phyloP scores from a whole-genome alignment of 1,140 invertebrate genomes.

The Parapsyche elsis region DNA sequence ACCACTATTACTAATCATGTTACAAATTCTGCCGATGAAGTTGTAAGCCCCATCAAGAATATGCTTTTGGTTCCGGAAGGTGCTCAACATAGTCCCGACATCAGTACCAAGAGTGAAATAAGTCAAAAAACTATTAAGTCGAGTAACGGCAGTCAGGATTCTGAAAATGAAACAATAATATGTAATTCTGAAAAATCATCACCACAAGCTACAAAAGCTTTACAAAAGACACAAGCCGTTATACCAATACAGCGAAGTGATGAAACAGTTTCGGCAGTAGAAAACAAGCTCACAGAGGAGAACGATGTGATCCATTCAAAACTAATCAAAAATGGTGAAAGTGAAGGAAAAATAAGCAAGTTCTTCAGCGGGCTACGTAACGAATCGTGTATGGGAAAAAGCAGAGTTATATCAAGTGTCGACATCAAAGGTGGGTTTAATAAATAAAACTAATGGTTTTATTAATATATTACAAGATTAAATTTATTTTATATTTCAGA shows the following conservation, averaged over 20 bases:
- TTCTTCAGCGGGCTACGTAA: conserved; percentile 64
- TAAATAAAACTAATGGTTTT: neutral
- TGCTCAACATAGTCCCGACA: conserved; percentile 62
- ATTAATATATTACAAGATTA: too few species aligned
- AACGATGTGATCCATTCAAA: conserved; percentile 62
- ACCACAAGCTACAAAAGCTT: conserved; percentile 60
- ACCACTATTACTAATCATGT: conserved; percentile 52
- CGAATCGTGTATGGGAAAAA: conserved; percentile 65
- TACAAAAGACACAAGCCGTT: conserved; percentile 64
- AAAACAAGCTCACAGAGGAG: conserved; percentile 58
- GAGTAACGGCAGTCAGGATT: conserved; percentile 59
- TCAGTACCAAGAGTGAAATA: conserved; percentile 64
- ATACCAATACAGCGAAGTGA: conserved; percentile 65
- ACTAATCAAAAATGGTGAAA: conserved; percentile 36
- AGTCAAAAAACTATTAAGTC: conserved; percentile 60
- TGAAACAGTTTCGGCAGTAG: conserved; percentile 57
- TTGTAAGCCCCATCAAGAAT: conserved; percentile 61
- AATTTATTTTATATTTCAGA: conserved; percentile 41
- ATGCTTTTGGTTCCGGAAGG: conserved; percentile 62
- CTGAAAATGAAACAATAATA: conserved; percentile 66
- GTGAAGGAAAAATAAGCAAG: conserved; percentile 61
- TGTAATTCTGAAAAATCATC: conserved; percentile 64
- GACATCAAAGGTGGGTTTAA: conserved; percentile 47
- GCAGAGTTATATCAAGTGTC: conserved; percentile 58
- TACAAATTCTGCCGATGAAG: conserved; percentile 60